Evolutionary conservation across 2,888 invertebrate species (phyloP), one percentile per base, ranked within the genome.

Genomic region (Alitta virens): DNA sequence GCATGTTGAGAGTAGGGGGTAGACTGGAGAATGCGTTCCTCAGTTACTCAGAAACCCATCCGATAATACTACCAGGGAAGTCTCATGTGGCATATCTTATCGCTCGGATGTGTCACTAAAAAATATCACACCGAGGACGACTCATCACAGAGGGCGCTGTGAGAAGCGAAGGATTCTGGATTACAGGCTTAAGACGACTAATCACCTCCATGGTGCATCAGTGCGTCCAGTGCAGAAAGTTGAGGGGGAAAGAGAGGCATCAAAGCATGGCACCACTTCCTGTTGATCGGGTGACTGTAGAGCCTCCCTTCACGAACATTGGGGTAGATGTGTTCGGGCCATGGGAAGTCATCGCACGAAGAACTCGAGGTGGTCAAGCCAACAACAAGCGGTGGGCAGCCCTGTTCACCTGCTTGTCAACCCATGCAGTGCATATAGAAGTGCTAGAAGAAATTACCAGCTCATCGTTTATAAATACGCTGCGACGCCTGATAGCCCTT

Each of bases 241-340:
- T 55, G 1, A 50, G 62, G 0, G 56, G 64, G 5, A 52, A 55
- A 27, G 23, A 27, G 3, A 1, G 14, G 7, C 40, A 43, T 3
- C 67, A 67, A 46, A 62, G 58, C 18, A 67, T 67, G 67, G 69
- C 69, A 23, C 63, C 69, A 53, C 55, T 72, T n/a, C 70, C 67
- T 2, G 27, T 46, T 16, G 72, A 72, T 18, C 38, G 73, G 0
- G 49, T 67, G 9, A 64, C 64, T 25, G 53, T 67, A 12, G 53
- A 60, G 9, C 69, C 70, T 40, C 70, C 72, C 12, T 74, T 74
- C 53, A 68, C 66, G 1, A 66, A 67, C 54, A 63, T 65, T 57
- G 71, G 68, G 9, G 62, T 71, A 40, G 71, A 74, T 52, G 71
- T 65, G 59, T 74, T 74, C 60, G 73, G 72, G 9, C 72, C 71